A percentile compares a stretch with the other conserved stretches of the same genome.
Evolutionary conservation across 2,113 vertebrate species (phyloP).

Genomic region (Ancistrus triradiatus): DNA sequence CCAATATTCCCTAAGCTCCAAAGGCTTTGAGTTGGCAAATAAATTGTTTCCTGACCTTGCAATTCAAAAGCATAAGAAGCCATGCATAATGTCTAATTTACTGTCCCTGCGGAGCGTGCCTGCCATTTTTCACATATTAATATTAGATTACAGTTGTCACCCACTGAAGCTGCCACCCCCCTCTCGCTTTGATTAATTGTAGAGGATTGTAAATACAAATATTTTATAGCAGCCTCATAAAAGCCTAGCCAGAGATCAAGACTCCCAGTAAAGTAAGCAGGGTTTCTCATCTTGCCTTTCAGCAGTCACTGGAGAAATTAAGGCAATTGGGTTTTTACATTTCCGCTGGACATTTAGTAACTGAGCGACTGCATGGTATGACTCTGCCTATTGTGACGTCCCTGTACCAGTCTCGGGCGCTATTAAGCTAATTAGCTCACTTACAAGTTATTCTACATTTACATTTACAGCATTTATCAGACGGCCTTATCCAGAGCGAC

Average conservation of each 20-base stretch:
- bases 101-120: conserved; percentile 80
- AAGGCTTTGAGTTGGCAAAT: conserved; percentile 50
- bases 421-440: too few relatives aligned
- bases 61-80: conserved; percentile 72
- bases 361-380: too few relatives aligned
- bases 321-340: too few relatives aligned
- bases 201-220: conserved; percentile 76
- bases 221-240: conserved; percentile 74
- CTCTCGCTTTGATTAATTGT: conserved; percentile 76
- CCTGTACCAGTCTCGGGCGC: too few relatives aligned
- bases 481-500: too few relatives aligned
- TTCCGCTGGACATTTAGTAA: too few relatives aligned
- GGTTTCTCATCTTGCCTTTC: conserved; percentile 34
- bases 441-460: too few relatives aligned
- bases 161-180: conserved; percentile 67
- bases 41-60: conserved; percentile 56
- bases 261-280: conserved; percentile 44
- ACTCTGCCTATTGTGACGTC: too few relatives aligned
- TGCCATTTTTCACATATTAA: conserved; percentile 91
- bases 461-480: too few relatives aligned
- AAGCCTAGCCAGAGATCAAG: conserved; percentile 50
- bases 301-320: conserved; percentile 52
- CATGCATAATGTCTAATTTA: conserved; percentile 98
- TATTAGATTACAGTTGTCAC: conserved; percentile 86
- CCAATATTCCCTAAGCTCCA: conserved; percentile 41